Base-by-base conservation (phyloP, 2,888 invertebrate genomes). In the Rhingia rostrata region DNA sequence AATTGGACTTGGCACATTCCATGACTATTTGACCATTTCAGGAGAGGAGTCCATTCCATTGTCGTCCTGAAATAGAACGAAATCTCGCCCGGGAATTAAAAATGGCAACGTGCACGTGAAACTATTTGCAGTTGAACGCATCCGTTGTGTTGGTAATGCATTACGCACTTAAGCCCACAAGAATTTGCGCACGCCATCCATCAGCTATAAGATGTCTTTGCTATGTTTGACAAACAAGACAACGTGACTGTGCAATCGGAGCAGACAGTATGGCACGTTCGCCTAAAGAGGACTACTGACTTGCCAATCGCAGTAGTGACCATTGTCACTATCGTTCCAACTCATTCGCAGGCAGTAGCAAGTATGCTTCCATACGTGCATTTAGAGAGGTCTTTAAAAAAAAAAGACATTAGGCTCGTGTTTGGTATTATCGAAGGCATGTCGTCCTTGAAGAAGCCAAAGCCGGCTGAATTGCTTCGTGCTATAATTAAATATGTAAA, bases 181-280 rank as follows among this genome's bases (percentile, higher is more conserved):
- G 74, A 63, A 81, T 75, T 81, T 12, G 43, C 58, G 7, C 43
- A 45, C 33, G 39, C 37, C 61, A 74, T 80, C 54, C 80, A 67
- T 67, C 80, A 63, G 6, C 49, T 43, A 67, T 67, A 43, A 80
- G 61, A 73, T 80, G 67, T 80, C 47, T 60, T 53, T n/a, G 45
- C 73, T 74, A 61, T 67, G 53, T 69, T 70, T 70, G 63, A 78
- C 58, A 64, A 61, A 47, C 33, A 37, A 53, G 37, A 45, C 53
- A 61, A 69, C 37, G 51, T 45, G 58, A 45, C 51, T 43, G 32
- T 4, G 12, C 12, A 69, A 64, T 49, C 74, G 61, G 51, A 69
- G 69, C 69, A 81, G 81, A 75, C 81, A 75, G 75, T 75, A 64
- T 74, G 80, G 80, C 80, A 74, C 80, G 69, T 69, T 43, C 53